Percentiles rank a stretch among this genome's conserved stretches.
These are phyloP conservation scores for Ptilodon capucinus DNA, from an alignment of 2,888 invertebrate genomes.

Conservation along the genomic window DNA sequence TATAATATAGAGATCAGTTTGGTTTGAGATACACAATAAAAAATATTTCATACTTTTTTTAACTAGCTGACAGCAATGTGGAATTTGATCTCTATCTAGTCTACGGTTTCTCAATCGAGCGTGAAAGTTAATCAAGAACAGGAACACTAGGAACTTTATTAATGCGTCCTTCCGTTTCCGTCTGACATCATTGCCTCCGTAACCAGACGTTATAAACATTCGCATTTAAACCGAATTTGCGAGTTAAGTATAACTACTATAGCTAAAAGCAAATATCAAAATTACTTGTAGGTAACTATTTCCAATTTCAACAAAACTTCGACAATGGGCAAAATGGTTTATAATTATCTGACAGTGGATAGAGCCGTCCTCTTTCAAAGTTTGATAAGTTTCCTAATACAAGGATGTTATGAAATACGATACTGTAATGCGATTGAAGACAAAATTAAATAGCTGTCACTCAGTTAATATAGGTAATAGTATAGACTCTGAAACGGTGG, in stretches of 20 bases:
- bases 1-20: too few relatives aligned
- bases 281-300: too few relatives aligned
- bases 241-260: background rate
- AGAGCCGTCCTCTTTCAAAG: background rate
- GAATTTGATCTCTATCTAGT: too few relatives aligned
- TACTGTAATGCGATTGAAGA: too few relatives aligned
- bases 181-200: background rate
- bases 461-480: too few relatives aligned
- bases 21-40: too few relatives aligned
- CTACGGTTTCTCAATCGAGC: background rate
- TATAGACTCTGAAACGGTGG: too few relatives aligned
- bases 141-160: background rate
- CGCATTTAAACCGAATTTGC: background rate
- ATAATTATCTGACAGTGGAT: background rate
- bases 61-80: too few relatives aligned
- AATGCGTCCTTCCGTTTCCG: conserved; percentile 4
- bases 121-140: background rate
- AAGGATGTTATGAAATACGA: too few relatives aligned
- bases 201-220: background rate
- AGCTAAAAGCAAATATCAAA: background rate
- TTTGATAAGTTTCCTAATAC: too few relatives aligned
- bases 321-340: background rate
- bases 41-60: too few relatives aligned
- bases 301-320: background rate
- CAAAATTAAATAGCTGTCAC: too few relatives aligned